These are phyloP conservation scores for Myotis davidii DNA, from an alignment of 2,113 vertebrate genomes.

Conservation along the genomic window DNA sequence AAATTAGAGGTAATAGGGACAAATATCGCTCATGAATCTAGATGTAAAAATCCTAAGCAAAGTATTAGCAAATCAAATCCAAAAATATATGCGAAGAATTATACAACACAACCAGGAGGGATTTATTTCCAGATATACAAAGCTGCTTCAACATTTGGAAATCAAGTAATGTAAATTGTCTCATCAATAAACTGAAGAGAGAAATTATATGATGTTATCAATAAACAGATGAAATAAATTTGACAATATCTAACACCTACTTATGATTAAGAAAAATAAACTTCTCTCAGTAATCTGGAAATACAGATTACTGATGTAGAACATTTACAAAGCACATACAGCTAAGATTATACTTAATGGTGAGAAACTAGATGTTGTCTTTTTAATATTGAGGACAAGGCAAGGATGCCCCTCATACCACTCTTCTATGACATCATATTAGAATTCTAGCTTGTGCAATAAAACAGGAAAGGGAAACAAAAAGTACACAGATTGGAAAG, in stretches of 20 bases:
- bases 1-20: background rate
- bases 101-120: background rate
- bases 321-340: background rate
- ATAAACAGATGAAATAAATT: background rate
- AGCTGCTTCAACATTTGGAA: background rate
- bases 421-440: background rate
- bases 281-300: background rate
- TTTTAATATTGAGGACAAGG: background rate
- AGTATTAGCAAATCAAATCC: background rate
- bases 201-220: background rate
- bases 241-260: background rate
- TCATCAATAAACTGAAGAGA: background rate
- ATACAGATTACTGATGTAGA: background rate
- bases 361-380: background rate
- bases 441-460: background rate
- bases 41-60: background rate
- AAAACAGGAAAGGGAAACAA: conserved; percentile 5
- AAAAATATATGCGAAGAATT: background rate
- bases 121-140: background rate
- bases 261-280: background rate
- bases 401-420: background rate
- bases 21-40: background rate
- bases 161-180: background rate
- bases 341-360: background rate
- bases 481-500: background rate